These are phyloP conservation scores for Australoheros scitulus DNA, from an alignment of 2,113 vertebrate genomes.

Conservation along the genomic window DNA sequence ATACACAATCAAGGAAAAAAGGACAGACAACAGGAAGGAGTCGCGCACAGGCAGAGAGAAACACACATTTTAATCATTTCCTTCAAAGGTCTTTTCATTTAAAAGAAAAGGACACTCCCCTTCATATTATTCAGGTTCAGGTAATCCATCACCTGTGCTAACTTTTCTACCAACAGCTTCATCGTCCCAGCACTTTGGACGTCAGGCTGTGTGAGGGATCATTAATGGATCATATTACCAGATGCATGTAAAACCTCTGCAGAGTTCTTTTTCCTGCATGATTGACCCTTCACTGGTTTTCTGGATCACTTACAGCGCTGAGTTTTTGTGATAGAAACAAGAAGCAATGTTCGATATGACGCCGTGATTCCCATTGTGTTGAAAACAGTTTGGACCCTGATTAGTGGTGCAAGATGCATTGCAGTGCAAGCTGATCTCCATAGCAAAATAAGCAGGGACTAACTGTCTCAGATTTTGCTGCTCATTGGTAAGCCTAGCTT, in stretches of 20 bases:
- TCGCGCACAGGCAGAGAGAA: not conserved
- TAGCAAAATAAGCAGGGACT: no score
- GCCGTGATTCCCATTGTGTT: not conserved
- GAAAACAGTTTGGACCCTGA: no score
- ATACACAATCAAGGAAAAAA: not conserved
- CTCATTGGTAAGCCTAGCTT: not conserved
- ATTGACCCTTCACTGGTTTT: not conserved
- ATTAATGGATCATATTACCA: conserved; percentile 23
- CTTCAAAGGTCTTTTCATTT: not conserved
- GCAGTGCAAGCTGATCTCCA: not conserved
- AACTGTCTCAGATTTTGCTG: not conserved
- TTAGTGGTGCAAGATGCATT: not conserved
- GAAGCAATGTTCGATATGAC: not conserved
- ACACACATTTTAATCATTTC: not conserved
- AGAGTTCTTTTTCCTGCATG: not conserved
- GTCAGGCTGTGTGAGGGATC: conserved; percentile 26
- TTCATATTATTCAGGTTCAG: not conserved
- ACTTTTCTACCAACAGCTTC: not conserved
- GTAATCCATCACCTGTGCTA: not conserved
- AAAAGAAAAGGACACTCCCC: not conserved
- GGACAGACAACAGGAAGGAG: not conserved
- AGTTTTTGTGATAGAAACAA: not conserved
- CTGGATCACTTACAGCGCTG: not conserved
- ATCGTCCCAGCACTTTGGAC: not conserved
- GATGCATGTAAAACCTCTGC: conserved; percentile 1